Conservation (phyloP, 2,113 vertebrate species). For the Spea multiplicata region DNA sequence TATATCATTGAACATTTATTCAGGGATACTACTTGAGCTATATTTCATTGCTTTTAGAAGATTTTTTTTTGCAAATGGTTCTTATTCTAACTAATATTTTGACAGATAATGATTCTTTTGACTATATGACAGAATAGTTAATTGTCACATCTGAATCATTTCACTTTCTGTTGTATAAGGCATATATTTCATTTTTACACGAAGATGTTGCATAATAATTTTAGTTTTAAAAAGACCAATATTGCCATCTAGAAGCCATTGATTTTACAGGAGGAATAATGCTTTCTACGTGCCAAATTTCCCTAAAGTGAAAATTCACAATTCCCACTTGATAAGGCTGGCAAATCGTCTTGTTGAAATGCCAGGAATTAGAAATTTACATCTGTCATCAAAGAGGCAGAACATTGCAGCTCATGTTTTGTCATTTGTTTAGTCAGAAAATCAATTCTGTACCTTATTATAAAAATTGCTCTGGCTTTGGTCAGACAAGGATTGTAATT, state of each 20-base stretch:
- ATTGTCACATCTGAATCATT: neutral
- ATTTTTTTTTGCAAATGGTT: too few relatives aligned
- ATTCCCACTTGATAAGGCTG: constrained; percentile 44
- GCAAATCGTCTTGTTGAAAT: constrained; percentile 32
- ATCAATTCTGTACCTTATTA: constrained; percentile 34
- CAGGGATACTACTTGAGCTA: too few relatives aligned
- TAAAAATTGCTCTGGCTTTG: constrained; percentile 25
- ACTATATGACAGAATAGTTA: neutral
- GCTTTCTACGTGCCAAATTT: constrained; percentile 35
- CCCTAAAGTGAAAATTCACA: constrained; percentile 41
- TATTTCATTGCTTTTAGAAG: too few relatives aligned
- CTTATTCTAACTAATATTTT: too few relatives aligned
- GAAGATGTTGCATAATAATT: neutral
- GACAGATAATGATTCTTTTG: too few relatives aligned
- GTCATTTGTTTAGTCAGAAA: constrained; percentile 32
- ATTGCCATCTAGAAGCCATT: constrained; percentile 39
- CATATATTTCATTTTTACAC: neutral
- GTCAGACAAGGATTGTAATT: constrained; percentile 1
- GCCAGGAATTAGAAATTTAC: constrained; percentile 40
- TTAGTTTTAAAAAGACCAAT: constrained; percentile 34
- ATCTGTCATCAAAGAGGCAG: constrained; percentile 38
- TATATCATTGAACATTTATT: too few relatives aligned
- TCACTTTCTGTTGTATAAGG: neutral
- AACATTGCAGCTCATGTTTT: constrained; percentile 34
- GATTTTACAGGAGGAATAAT: constrained; percentile 30